Evolutionary conservation across 2,797 vertebrate genomes (phyloP).

Genomic region (Cacajao melanocephalus): DNA sequence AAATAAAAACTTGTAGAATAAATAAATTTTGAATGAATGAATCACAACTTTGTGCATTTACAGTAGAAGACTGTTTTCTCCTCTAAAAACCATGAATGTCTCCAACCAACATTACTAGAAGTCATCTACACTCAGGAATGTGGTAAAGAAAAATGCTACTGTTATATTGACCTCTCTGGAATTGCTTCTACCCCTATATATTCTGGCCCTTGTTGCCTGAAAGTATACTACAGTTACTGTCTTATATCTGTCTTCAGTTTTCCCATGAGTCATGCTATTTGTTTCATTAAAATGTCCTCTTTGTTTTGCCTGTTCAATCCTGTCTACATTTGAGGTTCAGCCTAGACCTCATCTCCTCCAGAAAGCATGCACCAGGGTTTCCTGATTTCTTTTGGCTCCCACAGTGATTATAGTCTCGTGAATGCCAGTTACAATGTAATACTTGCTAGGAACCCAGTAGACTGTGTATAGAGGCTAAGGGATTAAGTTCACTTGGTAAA

Average conservation of each 20-base stretch:
- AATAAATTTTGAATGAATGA: neutral
- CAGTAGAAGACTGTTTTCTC: neutral
- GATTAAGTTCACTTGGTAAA: neutral
- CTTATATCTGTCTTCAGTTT: neutral
- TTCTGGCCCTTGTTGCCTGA: neutral
- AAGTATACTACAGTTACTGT: neutral
- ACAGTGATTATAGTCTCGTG: neutral
- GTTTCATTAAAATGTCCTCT: neutral
- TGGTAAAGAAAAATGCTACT: neutral
- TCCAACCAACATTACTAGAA: neutral
- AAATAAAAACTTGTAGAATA: neutral
- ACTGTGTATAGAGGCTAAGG: neutral
- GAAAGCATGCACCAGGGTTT: neutral
- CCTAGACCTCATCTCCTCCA: neutral
- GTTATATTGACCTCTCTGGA: neutral
- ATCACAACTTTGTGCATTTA: neutral
- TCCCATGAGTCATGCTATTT: neutral
- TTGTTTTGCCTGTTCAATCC: neutral
- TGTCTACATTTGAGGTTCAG: neutral
- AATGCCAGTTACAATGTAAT: neutral
- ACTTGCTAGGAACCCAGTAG: neutral
- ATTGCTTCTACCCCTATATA: accelerated
- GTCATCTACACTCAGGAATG: neutral
- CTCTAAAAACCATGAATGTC: neutral
- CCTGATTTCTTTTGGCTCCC: neutral